These are phyloP conservation scores for Aphelocoma coerulescens DNA, from an alignment of 2,113 vertebrate genomes.

Conservation along the genomic window DNA sequence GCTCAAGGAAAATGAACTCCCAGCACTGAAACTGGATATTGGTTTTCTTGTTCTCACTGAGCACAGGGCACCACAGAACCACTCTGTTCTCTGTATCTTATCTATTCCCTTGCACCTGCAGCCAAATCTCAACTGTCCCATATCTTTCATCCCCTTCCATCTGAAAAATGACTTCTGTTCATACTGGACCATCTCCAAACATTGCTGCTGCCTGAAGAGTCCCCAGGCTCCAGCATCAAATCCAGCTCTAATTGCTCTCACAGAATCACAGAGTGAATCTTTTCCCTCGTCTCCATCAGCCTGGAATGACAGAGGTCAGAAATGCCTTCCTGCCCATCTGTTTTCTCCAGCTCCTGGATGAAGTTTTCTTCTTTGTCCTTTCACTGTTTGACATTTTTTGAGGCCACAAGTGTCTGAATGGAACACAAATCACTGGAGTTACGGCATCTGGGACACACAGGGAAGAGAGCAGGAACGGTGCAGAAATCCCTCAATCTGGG, in stretches of 20 bases:
- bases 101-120: background rate
- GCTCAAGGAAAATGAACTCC: background rate
- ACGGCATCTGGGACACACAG: background rate
- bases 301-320: background rate
- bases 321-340: conserved; percentile 13
- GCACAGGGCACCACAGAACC: background rate
- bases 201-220: background rate
- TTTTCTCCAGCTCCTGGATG: background rate
- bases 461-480: background rate
- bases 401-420: background rate
- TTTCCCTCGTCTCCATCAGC: background rate
- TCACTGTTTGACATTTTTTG: background rate
- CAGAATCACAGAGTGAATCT: background rate
- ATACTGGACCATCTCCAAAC: background rate
- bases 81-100: background rate
- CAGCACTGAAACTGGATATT: background rate
- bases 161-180: background rate
- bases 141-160: background rate
- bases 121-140: background rate
- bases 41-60: background rate
- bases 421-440: background rate
- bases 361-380: background rate
- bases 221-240: background rate
- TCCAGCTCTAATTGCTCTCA: background rate
- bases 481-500: background rate